Percentiles rank a stretch among this genome's conserved stretches.
Evolutionary conservation across 2,113 vertebrate genomes (phyloP).

Genomic region (Halcyon malimbica): DNA sequence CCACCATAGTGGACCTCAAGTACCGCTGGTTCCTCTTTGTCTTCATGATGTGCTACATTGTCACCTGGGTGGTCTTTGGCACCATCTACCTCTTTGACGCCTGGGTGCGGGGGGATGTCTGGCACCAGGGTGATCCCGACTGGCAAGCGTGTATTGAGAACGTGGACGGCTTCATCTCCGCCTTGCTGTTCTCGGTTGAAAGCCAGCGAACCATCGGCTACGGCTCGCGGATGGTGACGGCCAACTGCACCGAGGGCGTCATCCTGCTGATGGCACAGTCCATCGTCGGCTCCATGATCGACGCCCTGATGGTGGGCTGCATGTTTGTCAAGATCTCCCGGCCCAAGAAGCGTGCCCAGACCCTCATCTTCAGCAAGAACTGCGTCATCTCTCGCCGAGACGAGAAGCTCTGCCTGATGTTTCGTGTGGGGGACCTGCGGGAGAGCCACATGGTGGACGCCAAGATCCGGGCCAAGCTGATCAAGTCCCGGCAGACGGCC

Average conservation of each 20-base stretch:
- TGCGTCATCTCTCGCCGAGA: constrained; percentile 82
- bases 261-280: constrained; percentile 82
- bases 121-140: constrained; percentile 72
- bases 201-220: constrained; percentile 87
- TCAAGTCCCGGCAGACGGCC: constrained; percentile 84
- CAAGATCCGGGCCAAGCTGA: constrained; percentile 85
- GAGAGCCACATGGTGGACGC: constrained; percentile 88
- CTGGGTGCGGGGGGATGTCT: constrained; percentile 76
- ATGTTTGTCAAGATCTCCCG: constrained; percentile 90
- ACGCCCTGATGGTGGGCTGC: constrained; percentile 86
- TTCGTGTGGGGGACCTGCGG: constrained; percentile 83
- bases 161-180: constrained; percentile 80
- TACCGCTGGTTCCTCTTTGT: constrained; percentile 86
- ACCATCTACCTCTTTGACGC: constrained; percentile 79
- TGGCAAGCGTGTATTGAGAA: constrained; percentile 82
- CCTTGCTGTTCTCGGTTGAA: constrained; percentile 83
- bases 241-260: constrained; percentile 78
- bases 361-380: constrained; percentile 86
- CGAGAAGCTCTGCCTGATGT: constrained; percentile 82
- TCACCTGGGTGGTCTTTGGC: constrained; percentile 83
- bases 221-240: constrained; percentile 80
- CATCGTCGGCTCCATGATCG: constrained; percentile 83
- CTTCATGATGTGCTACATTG: constrained; percentile 83
- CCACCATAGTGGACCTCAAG: constrained; percentile 85
- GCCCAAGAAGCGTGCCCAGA: constrained; percentile 85